Evolutionary conservation across 2,113 vertebrate species (phyloP).

Genomic region (Anolis carolinensis): DNA sequence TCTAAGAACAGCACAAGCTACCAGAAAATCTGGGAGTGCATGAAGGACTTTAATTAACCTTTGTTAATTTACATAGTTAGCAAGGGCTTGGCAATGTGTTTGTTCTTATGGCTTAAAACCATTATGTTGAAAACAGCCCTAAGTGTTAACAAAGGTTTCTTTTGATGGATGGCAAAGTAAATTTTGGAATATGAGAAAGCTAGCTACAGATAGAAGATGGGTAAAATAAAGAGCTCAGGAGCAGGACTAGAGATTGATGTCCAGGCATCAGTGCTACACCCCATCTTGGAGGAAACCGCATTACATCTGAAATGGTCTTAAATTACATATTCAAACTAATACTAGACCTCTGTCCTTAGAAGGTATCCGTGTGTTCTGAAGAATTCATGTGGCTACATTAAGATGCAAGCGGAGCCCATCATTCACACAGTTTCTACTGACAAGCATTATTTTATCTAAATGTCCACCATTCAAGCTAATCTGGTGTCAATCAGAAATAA

Average conservation of each 20-base stretch:
- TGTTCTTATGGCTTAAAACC: not conserved
- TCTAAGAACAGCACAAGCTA: not conserved
- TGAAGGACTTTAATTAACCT: not conserved
- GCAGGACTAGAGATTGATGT: not conserved
- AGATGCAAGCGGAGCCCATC: not conserved
- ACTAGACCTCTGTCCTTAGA: not conserved
- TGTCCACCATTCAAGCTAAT: not conserved
- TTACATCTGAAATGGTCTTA: not conserved
- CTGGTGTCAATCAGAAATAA: slow-evolving; percentile 8
- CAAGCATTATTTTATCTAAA: not conserved
- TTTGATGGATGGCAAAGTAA: not conserved
- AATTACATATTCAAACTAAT: not conserved
- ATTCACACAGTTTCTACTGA: not conserved
- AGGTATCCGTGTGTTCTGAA: not conserved
- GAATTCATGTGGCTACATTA: no score
- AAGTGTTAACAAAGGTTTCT: not conserved
- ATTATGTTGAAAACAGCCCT: not conserved
- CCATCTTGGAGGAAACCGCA: not conserved
- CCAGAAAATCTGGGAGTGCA: not conserved
- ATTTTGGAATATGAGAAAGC: not conserved
- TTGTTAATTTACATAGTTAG: not conserved
- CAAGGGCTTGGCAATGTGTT: not conserved
- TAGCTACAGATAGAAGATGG: no score
- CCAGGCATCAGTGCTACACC: not conserved
- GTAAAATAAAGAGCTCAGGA: not conserved